A percentile compares a stretch with the other conserved stretches of the same genome.
phyloP scores from a whole-genome alignment of 1,140 invertebrate species.

The Drosophila ogumai region DNA sequence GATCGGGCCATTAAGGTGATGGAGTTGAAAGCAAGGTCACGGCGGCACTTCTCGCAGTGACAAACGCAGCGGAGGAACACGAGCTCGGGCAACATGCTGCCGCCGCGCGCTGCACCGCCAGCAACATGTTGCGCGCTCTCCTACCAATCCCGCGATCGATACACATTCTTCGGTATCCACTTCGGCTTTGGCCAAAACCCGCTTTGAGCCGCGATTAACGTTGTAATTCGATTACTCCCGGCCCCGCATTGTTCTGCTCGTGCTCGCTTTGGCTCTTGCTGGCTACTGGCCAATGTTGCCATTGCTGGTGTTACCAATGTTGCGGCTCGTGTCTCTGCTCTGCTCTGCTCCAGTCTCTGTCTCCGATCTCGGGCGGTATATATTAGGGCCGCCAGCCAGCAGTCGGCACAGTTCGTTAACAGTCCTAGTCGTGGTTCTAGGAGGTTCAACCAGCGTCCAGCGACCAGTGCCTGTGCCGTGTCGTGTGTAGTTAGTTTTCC shows the following conservation, averaged over 20 bases:
- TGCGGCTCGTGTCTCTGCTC: constrained; percentile 30
- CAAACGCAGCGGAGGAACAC: constrained; percentile 47
- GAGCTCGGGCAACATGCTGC: constrained; percentile 35
- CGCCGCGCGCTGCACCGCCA: constrained; percentile 22
- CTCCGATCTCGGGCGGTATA: constrained; percentile 68
- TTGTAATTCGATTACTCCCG: constrained; percentile 81
- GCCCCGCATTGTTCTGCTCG: constrained; percentile 72
- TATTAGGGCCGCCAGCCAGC: constrained; percentile 73
- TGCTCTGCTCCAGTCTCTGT: constrained; percentile 34
- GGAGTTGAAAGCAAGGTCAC: constrained; percentile 78
- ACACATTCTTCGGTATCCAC: constrained; percentile 56
- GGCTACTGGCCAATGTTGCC: constrained; percentile 36
- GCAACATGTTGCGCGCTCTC: constrained; percentile 54
- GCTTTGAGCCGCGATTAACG: constrained; percentile 78
- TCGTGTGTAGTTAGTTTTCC: constrained; percentile 63
- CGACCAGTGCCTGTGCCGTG: constrained; percentile 58
- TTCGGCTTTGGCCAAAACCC: constrained; percentile 69
- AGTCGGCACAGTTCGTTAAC: constrained; percentile 85
- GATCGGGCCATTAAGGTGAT: constrained; percentile 61
- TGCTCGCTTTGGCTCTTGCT: constrained; percentile 61
- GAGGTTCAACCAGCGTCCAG: constrained; percentile 83
- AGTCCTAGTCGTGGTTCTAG: constrained; percentile 85
- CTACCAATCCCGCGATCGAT: constrained; percentile 40
- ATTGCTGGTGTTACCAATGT: constrained; percentile 30
- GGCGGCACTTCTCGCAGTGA: constrained; percentile 53